Evolutionary conservation across 2,888 invertebrate genomes (phyloP), one percentile per base, ranked within the genome.

Genomic region (Gnatocerus cornutus): DNA sequence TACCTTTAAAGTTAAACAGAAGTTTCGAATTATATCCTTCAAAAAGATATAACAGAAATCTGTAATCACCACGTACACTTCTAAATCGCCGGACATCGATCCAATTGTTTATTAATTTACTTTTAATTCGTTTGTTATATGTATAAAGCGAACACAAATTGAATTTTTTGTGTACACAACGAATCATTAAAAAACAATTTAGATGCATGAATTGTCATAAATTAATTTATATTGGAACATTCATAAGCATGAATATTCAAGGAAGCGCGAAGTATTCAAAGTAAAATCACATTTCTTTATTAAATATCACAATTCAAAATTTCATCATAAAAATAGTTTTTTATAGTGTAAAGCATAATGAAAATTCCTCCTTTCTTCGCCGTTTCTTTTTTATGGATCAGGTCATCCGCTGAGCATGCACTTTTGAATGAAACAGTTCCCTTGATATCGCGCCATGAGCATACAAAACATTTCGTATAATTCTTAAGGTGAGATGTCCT

Each of bases 381-480:
- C 41, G 41, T 41, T 41, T n/a, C 37, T 53, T 53, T 50, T 62
- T 62, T 62, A 10, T 37, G 12, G 52, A 37, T 9, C 39, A 39
- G 48, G 39, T 50, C 62, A 37, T 62, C 41, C 50, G 62, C 62
- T 50, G 62, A 62, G 62, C 30, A 10, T 50, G 62, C 62, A 62
- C 39, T 62, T 39, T 16, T 7, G 21, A 50, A 62, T 62, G 48
- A 50, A 62, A 62, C 62, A 39, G 52, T 37, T 33, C 52, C 39
- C 62, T 12, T 8, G 50, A 39, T 39, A 50, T 14, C 45, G 29
- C 12, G 46, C 30, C 13, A 29, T 59, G 45, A 10, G 16, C 29
- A 59, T 45, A 59, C 41, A 58, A 43, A 16, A 27, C 45, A 27
- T 58, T 58, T n/a, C n/a, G 50, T 27, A 50, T 58, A 58, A 58